A percentile compares a stretch with the other conserved stretches of the same genome.
phyloP scores from a whole-genome alignment of 2,113 vertebrate species.

The Fulica atra region DNA sequence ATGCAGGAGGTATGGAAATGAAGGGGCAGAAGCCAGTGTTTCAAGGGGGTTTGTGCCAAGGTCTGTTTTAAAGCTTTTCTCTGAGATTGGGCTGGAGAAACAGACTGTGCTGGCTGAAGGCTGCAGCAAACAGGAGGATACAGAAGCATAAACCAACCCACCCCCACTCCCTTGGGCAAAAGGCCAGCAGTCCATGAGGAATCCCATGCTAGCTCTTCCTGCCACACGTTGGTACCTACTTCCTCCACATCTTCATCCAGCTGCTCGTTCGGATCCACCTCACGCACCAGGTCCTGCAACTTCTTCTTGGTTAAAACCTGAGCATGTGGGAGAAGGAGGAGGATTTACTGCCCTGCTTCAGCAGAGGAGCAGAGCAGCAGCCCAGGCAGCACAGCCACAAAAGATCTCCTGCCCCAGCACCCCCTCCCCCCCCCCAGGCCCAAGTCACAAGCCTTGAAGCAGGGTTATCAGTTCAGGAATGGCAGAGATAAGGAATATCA shows the following conservation, averaged over 20 bases:
- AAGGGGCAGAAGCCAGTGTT: neutral
- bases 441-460: neutral
- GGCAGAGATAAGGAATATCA: neutral
- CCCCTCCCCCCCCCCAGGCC: neutral
- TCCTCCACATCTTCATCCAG: slow-evolving; percentile 98
- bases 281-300: slow-evolving; percentile 95
- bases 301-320: slow-evolving; percentile 98
- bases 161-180: neutral
- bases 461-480: neutral
- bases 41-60: neutral
- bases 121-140: neutral
- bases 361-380: neutral
- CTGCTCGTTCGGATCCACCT: slow-evolving; percentile 98
- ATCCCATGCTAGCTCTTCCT: neutral
- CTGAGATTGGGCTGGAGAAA: rapidly evolving
- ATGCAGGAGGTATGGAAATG: rapidly evolving
- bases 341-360: neutral
- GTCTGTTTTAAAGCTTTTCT: neutral
- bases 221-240: slow-evolving; percentile 70
- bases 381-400: neutral
- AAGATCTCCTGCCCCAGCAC: rapidly evolving
- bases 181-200: neutral
- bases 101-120: neutral
- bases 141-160: neutral
- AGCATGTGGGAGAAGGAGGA: neutral